Percentiles rank a stretch among this genome's conserved stretches.
Evolutionary conservation across 2,888 invertebrate species (phyloP).

Genomic region (Pteria penguin): DNA sequence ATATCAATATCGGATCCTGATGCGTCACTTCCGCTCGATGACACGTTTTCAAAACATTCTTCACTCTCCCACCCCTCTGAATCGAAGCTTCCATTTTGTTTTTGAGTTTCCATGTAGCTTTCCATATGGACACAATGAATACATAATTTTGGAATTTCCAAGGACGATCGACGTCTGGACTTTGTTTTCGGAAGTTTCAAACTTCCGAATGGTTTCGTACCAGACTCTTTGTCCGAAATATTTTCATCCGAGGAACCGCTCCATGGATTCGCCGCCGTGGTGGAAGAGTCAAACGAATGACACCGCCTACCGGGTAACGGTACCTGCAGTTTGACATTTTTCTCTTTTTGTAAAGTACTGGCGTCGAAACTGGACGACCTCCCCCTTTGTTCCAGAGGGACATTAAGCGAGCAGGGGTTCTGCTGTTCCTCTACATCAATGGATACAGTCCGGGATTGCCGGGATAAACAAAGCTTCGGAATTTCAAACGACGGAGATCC

Average conservation of each 20-base stretch:
- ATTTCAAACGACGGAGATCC: conserved; percentile 71
- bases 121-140: conserved; percentile 77
- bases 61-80: background rate
- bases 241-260: conserved; percentile 67
- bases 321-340: conserved; percentile 53
- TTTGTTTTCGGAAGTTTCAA: conserved; percentile 51
- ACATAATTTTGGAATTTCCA: conserved; percentile 76
- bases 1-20: conserved; percentile 57
- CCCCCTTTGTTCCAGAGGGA: conserved; percentile 64
- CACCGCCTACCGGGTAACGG: conserved; percentile 62
- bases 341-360: conserved; percentile 58
- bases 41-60: conserved; percentile 37
- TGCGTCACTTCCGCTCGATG: conserved; percentile 42
- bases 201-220: conserved; percentile 44
- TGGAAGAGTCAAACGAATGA: conserved; percentile 69
- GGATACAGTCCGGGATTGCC: conserved; percentile 59
- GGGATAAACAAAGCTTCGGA: conserved; percentile 69
- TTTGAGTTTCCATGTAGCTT: conserved; percentile 54
- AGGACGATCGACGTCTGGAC: conserved; percentile 63
- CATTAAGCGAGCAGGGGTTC: conserved; percentile 48
- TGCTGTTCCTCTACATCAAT: conserved; percentile 43
- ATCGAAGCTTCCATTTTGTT: conserved; percentile 35
- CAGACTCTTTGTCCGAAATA: conserved; percentile 54
- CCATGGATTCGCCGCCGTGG: conserved; percentile 47
- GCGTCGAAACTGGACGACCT: conserved; percentile 75